These are phyloP conservation scores for Gambusia yucatana DNA, from an alignment of 2,797 vertebrate genomes.

Conservation along the genomic window DNA sequence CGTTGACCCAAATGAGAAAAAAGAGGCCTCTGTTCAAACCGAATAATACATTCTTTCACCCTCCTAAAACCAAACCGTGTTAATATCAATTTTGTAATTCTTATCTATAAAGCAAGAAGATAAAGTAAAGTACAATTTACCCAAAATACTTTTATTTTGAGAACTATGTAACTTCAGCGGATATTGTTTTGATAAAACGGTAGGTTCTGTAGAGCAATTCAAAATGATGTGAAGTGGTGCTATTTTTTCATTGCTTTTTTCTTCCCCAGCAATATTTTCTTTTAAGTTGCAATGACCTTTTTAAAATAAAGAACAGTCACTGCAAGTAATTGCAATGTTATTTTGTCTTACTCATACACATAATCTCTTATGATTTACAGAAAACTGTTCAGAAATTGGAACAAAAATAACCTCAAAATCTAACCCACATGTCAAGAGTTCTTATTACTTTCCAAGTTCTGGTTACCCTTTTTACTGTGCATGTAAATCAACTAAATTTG, in stretches of 20 bases:
- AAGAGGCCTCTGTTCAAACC: not conserved
- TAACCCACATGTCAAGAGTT: too few relatives aligned
- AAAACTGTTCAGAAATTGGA: too few relatives aligned
- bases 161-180: not conserved
- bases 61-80: constrained; percentile 14
- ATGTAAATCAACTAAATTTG: not conserved
- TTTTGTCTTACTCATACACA: too few relatives aligned
- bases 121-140: not conserved
- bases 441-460: not conserved
- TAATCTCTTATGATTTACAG: too few relatives aligned
- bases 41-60: not conserved
- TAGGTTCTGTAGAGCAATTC: not conserved
- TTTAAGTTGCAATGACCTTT: too few relatives aligned
- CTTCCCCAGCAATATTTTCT: too few relatives aligned
- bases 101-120: not conserved
- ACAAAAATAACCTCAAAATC: too few relatives aligned
- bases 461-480: not conserved
- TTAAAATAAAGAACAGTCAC: too few relatives aligned
- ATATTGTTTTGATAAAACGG: not conserved
- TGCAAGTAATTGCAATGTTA: too few relatives aligned
- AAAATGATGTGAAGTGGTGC: not conserved
- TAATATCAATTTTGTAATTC: not conserved
- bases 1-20: constrained; percentile 33
- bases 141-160: not conserved
- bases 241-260: too few relatives aligned